Evolutionary conservation across 2,888 invertebrate species (phyloP), one percentile per base, ranked within the genome.

Genomic region (Tenthredo mesomela): DNA sequence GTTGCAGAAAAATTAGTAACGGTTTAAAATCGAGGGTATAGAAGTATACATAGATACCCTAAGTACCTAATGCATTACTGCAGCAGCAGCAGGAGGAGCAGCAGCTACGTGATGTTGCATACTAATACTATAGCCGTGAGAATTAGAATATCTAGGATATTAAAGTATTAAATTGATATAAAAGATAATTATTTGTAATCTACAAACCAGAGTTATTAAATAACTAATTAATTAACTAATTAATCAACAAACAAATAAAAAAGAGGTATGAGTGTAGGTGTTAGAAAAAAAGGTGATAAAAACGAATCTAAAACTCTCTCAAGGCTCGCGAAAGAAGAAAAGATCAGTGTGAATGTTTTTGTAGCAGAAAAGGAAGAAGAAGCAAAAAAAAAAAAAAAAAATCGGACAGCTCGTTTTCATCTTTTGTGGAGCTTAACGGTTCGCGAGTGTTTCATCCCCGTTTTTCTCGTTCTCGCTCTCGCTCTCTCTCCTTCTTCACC

Each of bases 1-100:
- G 61, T 61, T 61, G 61, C 61, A 61, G 25, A 61, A 67, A 67
- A 33, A 67, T 47, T 67, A 61, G 25, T 25, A 21, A 12, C 61
- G 61, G 21, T 61, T 61, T 29, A 61, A 61, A 61, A 61, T 61
- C 25, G 61, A 61, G 61, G 61, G 61, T 25, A 61, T 25, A 61
- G 61, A 21, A n/a, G 10, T 25, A 61, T 29, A 3, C 12, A 61
- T 61, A 25, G 9, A 10, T 61, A 61, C 50, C n/a, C 50, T 50
- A 50, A 50, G 50, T 54, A 54, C 54, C 54, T 54, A 54, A 54
- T 54, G 29, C 67, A 18, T 67, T 15, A 33, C 67, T n/a, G 54
- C n/a, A 54, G 54, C 54, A n/a, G 54, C 18, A n/a, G 54, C 18
- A 54, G 54, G n/a, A n/a, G 54, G 5, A 18, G 7, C n/a, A 54